Evolutionary conservation across 2,797 vertebrate species (phyloP), one percentile per base, ranked within the genome.

Genomic region (Acestrorhynchus altus): DNA sequence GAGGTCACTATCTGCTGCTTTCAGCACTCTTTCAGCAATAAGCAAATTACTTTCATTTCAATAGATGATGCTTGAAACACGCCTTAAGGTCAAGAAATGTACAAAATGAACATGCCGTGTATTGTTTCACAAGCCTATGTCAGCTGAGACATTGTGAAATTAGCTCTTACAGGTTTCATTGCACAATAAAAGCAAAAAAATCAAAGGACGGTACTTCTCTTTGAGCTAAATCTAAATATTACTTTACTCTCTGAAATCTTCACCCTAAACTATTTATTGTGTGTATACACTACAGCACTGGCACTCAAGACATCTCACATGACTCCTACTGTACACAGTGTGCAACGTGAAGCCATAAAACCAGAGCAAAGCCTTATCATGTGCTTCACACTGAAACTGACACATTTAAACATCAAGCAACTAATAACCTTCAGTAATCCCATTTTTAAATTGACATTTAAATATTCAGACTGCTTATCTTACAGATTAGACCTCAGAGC

Each of bases 41-140:
- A 86, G 79, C 71, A 87, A 85, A 84, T 88, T 87, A 83, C 78
- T 88, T 73, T 83, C 72, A 86, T 88, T 81, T 82, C 73, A 51
- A 52, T 26, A 74, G 81, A 85, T 60, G 16, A 81, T 87, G 78
- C 83, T 86, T 86, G 84, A 39, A 44, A 59, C 1, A 31, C 49
- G 46, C 54, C 16, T 77, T 20, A 7, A 16, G 40, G n/a, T 2
- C 66, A 63, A 64, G 39, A 60, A 78, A 46, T 68, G 54, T 20
- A 46, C 74, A 76, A 80, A 75, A 44, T 66, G 22, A 20, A 35
- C 47, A 24, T 56, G 52, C 35, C 35, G 47, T 15, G 26, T 39
- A 26, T 42, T 1, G 9, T 78, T 68, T 67, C 72, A 72, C 59
- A 76, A 60, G 13, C 57, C 46, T 16, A 6, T 24, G 76, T 54